Evolutionary conservation across 2,888 invertebrate genomes (phyloP).

Genomic region (Osmoderma eremita): DNA sequence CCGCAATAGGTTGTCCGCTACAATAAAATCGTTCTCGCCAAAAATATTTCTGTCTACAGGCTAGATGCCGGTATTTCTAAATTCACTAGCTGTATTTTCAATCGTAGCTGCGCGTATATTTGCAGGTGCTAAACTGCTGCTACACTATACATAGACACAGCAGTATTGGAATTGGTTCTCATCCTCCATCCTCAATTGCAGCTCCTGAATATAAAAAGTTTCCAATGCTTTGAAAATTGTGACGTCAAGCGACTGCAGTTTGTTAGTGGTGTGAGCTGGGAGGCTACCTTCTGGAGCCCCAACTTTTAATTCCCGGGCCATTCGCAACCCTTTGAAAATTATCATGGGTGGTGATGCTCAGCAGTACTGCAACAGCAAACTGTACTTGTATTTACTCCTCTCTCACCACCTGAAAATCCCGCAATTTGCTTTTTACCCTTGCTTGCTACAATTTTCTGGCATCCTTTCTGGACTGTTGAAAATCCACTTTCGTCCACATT

Average conservation of each 20-base stretch:
- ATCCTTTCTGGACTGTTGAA: too few species aligned
- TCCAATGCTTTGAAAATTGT: too few species aligned
- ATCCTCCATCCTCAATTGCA: too few species aligned
- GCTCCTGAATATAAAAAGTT: too few species aligned
- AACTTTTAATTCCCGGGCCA: background rate
- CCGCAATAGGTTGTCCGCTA: background rate
- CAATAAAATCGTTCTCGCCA: background rate
- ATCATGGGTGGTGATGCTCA: background rate
- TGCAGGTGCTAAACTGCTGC: background rate
- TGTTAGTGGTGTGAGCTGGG: background rate
- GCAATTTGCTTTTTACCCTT: too few species aligned
- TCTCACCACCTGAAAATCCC: background rate
- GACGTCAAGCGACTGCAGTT: too few species aligned
- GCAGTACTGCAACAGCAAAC: background rate
- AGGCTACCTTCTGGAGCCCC: slow-evolving; percentile 3
- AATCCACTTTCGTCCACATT: too few species aligned
- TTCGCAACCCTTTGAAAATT: background rate
- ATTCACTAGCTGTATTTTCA: background rate
- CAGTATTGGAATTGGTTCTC: background rate
- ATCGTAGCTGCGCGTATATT: background rate
- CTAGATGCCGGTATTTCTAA: background rate
- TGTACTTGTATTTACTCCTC: background rate
- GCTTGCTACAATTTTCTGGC: too few species aligned
- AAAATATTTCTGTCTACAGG: background rate
- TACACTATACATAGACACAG: background rate